Conservation (phyloP, 30 jellyfish, hydroid and myxozoan genomes). For the Sanderia malayensis region DNA sequence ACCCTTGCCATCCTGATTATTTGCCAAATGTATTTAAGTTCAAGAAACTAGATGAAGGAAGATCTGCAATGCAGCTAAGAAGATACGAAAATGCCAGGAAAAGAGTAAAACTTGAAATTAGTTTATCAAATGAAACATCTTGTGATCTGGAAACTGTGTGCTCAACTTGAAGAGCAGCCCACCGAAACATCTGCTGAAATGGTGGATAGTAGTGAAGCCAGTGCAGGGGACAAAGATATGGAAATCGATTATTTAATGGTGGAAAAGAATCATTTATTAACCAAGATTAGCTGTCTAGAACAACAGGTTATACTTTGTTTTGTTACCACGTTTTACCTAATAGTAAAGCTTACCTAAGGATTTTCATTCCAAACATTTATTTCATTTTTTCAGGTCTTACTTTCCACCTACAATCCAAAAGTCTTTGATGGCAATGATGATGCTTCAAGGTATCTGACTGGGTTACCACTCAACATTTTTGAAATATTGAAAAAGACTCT, state of each 20-base stretch:
- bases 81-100: constrained; percentile 23
- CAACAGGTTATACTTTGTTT: constrained; percentile 23
- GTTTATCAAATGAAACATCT: background rate
- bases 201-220: too few relatives aligned
- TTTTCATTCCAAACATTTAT: too few relatives aligned
- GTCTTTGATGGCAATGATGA: constrained; percentile 9
- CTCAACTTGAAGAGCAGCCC: too few relatives aligned
- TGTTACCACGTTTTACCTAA: too few relatives aligned
- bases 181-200: too few relatives aligned
- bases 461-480: background rate
- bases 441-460: constrained; percentile 23
- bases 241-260: constrained; percentile 6
- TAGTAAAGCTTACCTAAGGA: too few relatives aligned
- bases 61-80: background rate
- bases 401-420: constrained; percentile 5
- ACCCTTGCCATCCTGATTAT: constrained; percentile 23
- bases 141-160: too few relatives aligned
- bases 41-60: background rate
- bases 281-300: constrained; percentile 20
- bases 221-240: background rate
- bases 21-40: constrained; percentile 11
- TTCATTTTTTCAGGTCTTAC: constrained; percentile 3
- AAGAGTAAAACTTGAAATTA: constrained; percentile 8
- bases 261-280: background rate
- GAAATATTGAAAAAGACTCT: background rate